phyloP scores from a whole-genome alignment of 2,888 invertebrate genomes.

The Drosophila kanekoi region DNA sequence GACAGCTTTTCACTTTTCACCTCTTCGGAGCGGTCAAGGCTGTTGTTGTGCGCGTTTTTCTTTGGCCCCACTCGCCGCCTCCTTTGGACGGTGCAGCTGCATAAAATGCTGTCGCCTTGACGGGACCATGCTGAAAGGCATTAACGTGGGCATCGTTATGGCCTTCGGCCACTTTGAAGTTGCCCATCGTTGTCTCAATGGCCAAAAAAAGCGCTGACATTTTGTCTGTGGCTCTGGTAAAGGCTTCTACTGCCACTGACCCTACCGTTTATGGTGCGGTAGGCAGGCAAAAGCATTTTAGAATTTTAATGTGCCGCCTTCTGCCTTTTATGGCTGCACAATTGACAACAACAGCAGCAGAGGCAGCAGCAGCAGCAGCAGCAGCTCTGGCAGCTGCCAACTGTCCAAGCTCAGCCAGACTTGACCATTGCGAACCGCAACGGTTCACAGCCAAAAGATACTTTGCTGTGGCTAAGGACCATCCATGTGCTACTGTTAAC shows the following conservation, averaged over 20 bases:
- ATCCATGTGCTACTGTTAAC: conserved; percentile 61
- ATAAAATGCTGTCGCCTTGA: conserved; percentile 39
- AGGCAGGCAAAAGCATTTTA: conserved; percentile 75
- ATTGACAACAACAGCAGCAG: conserved; percentile 54
- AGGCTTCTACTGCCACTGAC: conserved; percentile 22
- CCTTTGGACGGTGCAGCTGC: conserved; percentile 53
- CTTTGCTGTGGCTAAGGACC: conserved; percentile 49
- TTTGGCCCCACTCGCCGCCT: background rate
- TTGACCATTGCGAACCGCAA: conserved; percentile 50
- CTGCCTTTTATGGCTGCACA: conserved; percentile 77
- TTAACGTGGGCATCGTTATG: conserved; percentile 59
- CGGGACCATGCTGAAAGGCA: conserved; percentile 22
- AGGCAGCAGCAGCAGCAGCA: conserved; percentile 15
- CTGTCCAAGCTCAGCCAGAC: conserved; percentile 40
- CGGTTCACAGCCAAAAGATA: conserved; percentile 57
- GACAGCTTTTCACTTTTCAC: conserved; percentile 79
- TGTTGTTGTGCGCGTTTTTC: conserved; percentile 16
- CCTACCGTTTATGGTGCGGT: conserved; percentile 58
- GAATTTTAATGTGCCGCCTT: conserved; percentile 79
- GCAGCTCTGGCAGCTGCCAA: conserved; percentile 73
- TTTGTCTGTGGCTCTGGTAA: conserved; percentile 34
- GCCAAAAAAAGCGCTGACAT: conserved; percentile 56
- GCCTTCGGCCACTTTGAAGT: conserved; percentile 59
- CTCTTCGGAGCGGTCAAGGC: conserved; percentile 66
- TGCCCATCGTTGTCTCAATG: conserved; percentile 33